phyloP scores from a whole-genome alignment of 2,797 vertebrate genomes.

The Ctenopoma kingsleyae region DNA sequence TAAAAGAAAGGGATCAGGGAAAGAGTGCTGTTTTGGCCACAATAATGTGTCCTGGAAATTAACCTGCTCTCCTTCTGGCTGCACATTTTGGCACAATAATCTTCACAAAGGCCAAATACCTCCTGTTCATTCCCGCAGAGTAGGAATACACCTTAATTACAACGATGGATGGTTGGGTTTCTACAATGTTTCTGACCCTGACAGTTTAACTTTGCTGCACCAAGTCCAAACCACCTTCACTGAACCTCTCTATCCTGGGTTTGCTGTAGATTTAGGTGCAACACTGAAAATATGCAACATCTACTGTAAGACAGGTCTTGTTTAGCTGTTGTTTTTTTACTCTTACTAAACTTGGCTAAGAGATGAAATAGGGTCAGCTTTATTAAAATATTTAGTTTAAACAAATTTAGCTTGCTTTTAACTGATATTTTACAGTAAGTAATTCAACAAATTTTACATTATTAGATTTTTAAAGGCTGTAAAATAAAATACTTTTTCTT shows the following conservation, averaged over 20 bases:
- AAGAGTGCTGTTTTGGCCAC: slow-evolving; percentile 61
- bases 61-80: slow-evolving; percentile 51
- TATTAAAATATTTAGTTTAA: too few species aligned
- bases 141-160: slow-evolving; percentile 64
- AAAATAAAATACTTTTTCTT: neutral
- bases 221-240: slow-evolving; percentile 60
- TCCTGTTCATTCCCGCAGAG: slow-evolving; percentile 19
- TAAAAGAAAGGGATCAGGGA: slow-evolving; percentile 54
- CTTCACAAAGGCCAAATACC: slow-evolving; percentile 55
- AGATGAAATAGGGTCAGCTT: too few species aligned
- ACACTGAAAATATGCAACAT: slow-evolving; percentile 48
- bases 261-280: slow-evolving; percentile 65
- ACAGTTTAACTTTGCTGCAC: slow-evolving; percentile 54
- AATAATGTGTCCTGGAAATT: slow-evolving; percentile 71
- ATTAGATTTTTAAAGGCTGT: neutral
- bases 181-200: slow-evolving; percentile 45
- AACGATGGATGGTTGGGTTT: slow-evolving; percentile 62
- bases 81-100: slow-evolving; percentile 68
- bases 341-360: too few species aligned
- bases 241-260: slow-evolving; percentile 66
- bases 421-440: neutral
- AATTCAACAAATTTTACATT: neutral
- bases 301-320: neutral
- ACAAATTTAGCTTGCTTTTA: neutral
- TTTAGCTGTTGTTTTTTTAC: too few species aligned